A percentile compares a stretch with the other conserved stretches of the same genome.
phyloP scores from a whole-genome alignment of 37 sponge, comb jelly and placozoan species.

The Cladorhizidae sp. region DNA sequence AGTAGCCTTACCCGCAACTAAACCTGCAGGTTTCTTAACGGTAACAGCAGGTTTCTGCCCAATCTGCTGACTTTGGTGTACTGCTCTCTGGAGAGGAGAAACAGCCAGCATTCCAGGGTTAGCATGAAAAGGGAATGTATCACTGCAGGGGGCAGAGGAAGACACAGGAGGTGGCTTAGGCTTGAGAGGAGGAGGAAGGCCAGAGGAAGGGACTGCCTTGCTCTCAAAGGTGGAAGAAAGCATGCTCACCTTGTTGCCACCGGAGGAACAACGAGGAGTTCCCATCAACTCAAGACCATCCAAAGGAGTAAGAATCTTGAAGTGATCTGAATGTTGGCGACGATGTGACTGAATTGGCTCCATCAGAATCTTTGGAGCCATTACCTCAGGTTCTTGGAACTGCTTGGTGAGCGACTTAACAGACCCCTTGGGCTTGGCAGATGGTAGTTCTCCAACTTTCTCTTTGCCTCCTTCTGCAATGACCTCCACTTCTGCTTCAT shows the following conservation, averaged over 20 bases:
- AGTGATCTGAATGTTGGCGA: constrained; percentile 6
- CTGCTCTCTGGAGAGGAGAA: constrained; percentile 45
- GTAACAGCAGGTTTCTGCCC: neutral
- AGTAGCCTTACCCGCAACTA: neutral
- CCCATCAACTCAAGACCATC: too few relatives aligned
- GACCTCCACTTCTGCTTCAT: neutral
- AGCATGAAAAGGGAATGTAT: constrained; percentile 28
- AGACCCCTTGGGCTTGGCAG: constrained; percentile 1
- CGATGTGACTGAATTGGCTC: constrained; percentile 22
- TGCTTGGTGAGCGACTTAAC: constrained; percentile 37
- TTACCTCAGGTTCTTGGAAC: constrained; percentile 26
- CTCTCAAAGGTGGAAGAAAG: constrained; percentile 1
- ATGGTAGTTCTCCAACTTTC: neutral
- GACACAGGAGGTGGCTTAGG: constrained; percentile 11
- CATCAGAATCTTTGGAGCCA: constrained; percentile 25
- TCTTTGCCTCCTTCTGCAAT: neutral
- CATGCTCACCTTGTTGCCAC: constrained; percentile 27
- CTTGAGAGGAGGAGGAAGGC: constrained; percentile 16
- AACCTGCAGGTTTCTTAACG: neutral
- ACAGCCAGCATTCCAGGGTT: neutral
- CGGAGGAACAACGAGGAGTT: constrained; percentile 8
- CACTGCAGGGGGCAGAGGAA: neutral
- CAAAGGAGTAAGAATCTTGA: neutral
- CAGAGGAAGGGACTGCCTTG: neutral
- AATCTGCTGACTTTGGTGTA: neutral